These are phyloP conservation scores for Tringa solitaria DNA, from an alignment of 2,113 vertebrate species.

Conservation along the genomic window DNA sequence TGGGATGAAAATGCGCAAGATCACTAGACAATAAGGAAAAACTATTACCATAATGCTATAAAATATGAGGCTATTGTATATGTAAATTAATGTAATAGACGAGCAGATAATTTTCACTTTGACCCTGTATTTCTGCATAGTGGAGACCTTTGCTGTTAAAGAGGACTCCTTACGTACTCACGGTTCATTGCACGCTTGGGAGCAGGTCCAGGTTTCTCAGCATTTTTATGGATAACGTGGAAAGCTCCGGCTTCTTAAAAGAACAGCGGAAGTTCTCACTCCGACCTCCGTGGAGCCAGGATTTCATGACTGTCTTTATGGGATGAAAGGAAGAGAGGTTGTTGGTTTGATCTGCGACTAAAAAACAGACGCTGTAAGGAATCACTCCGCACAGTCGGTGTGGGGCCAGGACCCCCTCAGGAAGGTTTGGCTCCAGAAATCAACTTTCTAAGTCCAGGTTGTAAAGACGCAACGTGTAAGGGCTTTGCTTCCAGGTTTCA, in stretches of 20 bases:
- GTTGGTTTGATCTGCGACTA: background rate
- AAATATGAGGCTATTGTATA: background rate
- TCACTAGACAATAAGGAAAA: background rate
- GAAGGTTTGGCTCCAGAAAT: background rate
- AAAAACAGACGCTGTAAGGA: background rate
- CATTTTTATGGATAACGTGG: background rate
- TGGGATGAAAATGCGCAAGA: background rate
- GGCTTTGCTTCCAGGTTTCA: background rate
- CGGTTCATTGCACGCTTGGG: background rate
- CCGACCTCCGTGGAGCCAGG: background rate
- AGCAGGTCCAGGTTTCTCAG: background rate
- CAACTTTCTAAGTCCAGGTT: background rate
- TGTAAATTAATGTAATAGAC: background rate
- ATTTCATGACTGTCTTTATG: background rate
- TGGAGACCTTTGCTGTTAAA: background rate
- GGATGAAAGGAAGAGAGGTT: background rate
- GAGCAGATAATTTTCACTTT: background rate
- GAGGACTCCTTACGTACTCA: background rate
- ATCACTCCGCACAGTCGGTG: background rate
- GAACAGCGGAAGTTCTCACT: background rate
- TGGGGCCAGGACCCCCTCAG: background rate
- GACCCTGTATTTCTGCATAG: background rate
- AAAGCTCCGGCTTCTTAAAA: background rate
- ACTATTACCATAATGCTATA: background rate
- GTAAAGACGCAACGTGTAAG: background rate